Evolutionary conservation across 1,140 invertebrate species (phyloP).

Genomic region (Chrysomallon squamiferum): DNA sequence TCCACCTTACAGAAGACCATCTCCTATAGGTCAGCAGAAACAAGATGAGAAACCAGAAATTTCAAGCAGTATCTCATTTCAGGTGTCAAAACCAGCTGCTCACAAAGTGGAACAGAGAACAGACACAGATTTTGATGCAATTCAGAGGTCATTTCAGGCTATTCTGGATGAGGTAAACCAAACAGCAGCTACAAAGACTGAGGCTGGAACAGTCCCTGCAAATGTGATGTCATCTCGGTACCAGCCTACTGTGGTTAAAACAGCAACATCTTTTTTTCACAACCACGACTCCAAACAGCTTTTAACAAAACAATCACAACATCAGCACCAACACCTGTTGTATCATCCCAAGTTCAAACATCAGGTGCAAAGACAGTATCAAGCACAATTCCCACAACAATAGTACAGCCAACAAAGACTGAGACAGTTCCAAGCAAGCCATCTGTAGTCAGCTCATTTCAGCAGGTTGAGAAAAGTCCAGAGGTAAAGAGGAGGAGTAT

Average conservation of each 20-base stretch:
- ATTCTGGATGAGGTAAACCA: conserved; percentile 50
- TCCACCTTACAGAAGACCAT: conserved; percentile 16
- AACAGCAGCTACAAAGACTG: conserved; percentile 23
- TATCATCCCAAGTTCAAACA: no score
- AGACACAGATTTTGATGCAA: conserved; percentile 51
- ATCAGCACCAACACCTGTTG: no score
- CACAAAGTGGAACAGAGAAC: conserved; percentile 42
- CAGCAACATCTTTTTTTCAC: background rate
- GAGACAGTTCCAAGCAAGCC: no score
- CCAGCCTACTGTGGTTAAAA: background rate
- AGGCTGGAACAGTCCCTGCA: background rate
- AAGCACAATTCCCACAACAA: no score
- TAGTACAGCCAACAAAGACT: no score
- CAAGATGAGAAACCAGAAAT: background rate
- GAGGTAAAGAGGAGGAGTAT: no score
- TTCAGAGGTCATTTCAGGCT: conserved; percentile 54
- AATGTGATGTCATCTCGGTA: background rate
- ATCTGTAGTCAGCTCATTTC: no score
- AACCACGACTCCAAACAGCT: no score
- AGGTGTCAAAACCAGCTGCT: conserved; percentile 20
- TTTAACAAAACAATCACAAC: no score
- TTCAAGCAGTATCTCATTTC: conserved; percentile 15
- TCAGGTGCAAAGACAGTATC: no score
- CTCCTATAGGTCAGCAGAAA: background rate
- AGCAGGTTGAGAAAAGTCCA: no score